phyloP scores from a whole-genome alignment of 2,113 vertebrate species.

The Isurus oxyrinchus region DNA sequence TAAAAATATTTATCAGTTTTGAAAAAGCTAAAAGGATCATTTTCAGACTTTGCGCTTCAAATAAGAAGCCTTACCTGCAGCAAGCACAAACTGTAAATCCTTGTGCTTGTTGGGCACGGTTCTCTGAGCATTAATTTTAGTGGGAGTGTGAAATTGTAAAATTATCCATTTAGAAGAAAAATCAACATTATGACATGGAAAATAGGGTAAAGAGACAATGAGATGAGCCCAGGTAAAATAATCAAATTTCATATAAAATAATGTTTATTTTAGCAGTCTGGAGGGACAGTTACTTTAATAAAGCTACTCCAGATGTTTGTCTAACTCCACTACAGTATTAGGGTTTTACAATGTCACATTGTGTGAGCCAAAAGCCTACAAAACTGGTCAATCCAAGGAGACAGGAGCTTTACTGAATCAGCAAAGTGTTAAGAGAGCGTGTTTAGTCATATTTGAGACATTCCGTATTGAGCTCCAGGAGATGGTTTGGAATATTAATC shows the following conservation, averaged over 20 bases:
- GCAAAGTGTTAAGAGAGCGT: background rate
- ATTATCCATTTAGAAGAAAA: background rate
- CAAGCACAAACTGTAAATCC: background rate
- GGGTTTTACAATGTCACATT: background rate
- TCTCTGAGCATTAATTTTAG: background rate
- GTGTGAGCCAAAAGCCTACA: background rate
- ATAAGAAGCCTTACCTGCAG: background rate
- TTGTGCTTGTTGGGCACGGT: background rate
- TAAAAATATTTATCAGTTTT: background rate
- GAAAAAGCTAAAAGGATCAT: background rate
- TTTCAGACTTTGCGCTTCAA: background rate
- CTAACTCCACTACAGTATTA: background rate
- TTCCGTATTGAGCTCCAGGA: background rate
- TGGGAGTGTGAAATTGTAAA: background rate
- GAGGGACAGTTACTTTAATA: background rate
- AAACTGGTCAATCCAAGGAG: background rate
- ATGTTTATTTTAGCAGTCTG: background rate
- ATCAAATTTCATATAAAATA: background rate
- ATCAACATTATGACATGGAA: background rate
- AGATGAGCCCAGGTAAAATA: background rate
- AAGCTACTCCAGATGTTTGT: background rate
- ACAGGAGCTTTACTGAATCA: background rate
- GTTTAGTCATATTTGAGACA: background rate
- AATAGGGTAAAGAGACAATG: background rate
- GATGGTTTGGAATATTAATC: conserved; percentile 16